phyloP scores from a whole-genome alignment of 2,888 invertebrate species.

The Chelonus formosanus region DNA sequence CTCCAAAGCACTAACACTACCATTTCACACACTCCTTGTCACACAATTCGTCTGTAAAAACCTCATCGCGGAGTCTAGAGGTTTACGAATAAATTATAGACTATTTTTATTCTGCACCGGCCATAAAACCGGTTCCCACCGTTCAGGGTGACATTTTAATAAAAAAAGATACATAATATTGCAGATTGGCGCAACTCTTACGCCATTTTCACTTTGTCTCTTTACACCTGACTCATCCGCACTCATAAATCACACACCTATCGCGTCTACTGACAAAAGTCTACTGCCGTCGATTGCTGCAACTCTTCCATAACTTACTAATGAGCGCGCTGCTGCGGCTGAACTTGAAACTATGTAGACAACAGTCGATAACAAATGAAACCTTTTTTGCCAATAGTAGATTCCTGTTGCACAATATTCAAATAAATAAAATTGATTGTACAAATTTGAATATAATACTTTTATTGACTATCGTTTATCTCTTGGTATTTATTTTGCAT shows the following conservation, averaged over 20 bases:
- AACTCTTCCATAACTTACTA: background rate
- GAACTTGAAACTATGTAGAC: background rate
- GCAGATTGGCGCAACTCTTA: slow-evolving; percentile 40
- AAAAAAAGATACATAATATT: slow-evolving; percentile 26
- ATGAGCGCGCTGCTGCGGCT: slow-evolving; percentile 6
- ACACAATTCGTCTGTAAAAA: slow-evolving; percentile 4
- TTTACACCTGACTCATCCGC: slow-evolving; percentile 36
- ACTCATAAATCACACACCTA: slow-evolving; percentile 37
- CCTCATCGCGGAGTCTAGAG: background rate
- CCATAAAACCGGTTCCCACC: background rate
- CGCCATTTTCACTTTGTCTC: slow-evolving; percentile 53
- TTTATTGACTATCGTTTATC: background rate
- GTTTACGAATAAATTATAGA: background rate
- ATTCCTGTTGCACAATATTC: too few relatives aligned
- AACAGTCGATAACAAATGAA: background rate
- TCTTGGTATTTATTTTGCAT: background rate
- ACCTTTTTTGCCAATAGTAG: too few relatives aligned
- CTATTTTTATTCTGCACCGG: slow-evolving; percentile 2
- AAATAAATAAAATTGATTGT: too few relatives aligned
- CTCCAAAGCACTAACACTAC: too few relatives aligned
- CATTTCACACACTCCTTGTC: too few relatives aligned
- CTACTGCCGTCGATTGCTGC: slow-evolving; percentile 45
- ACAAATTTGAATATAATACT: too few relatives aligned
- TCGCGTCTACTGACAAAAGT: slow-evolving; percentile 49
- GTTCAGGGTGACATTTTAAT: background rate